Evolutionary conservation across 2,797 vertebrate species (phyloP), one percentile per base, ranked within the genome.

Genomic region (Podarcis siculus): DNA sequence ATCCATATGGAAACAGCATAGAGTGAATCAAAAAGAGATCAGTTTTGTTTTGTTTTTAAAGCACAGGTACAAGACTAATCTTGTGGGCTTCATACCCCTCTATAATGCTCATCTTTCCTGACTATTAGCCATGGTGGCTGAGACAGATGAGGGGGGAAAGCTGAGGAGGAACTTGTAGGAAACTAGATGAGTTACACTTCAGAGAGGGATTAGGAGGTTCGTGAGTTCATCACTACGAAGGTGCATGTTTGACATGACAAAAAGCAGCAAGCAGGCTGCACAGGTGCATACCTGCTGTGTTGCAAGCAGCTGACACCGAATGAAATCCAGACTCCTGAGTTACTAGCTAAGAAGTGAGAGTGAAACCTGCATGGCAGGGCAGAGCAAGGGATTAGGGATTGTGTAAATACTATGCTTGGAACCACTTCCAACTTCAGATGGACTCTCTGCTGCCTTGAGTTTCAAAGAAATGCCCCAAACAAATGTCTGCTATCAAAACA

Each of bases 401-500:
- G 4, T 49, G 39, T 30, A 72, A 87, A 17, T 23, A n/a, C 3
- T 42, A 32, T 27, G 23, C 45, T 27, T 32, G n/a, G 66, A 61
- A 6, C 64, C 35, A 64, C 13, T 4, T 39, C 39, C 3, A 5
- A 1, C 0, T 0, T 0, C 49, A 73, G 71, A 64, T 39, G 58
- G 5, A 27, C 15, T 23, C 10, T 55, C 61, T 1, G 27, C 32
- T n/a, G n/a, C 66, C 0, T 37, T 19, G 19, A 23, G 86, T 87
- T 77, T 17, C n/a, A 64, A 13, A 85, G 30, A 32, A 73, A 79
- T 1, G 30, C 32, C 37, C n/a, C 30, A 17, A 30, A 87, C 30
- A 5, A 0, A 15, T 1, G 25, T 9, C 13, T 49, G 49, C 49
- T 49, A 49, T 49, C 49, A 49, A 49, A 49, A 49, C 49, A 49